Conservation (phyloP, 2,888 invertebrate genomes). For the Mythimna ferrago region DNA sequence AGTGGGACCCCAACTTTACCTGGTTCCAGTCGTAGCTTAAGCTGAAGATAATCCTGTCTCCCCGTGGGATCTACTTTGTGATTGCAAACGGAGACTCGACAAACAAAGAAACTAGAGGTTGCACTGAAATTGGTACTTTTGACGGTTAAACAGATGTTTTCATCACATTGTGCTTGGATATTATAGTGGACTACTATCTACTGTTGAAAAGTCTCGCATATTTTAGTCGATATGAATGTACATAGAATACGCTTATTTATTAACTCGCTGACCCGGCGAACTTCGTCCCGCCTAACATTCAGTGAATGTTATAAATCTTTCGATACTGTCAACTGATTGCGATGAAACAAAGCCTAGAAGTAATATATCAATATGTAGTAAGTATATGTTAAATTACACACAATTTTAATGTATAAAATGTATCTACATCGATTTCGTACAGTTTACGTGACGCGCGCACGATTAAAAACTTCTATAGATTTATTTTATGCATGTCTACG, state of each 20-base stretch:
- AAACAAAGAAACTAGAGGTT: conserved; percentile 74
- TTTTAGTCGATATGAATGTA: neutral
- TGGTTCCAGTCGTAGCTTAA: conserved; percentile 70
- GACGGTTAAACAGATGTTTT: conserved; percentile 44
- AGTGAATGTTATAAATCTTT: too few species aligned
- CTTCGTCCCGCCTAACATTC: too few species aligned
- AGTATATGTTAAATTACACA: too few species aligned
- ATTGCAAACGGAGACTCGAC: conserved; percentile 73
- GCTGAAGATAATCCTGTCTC: conserved; percentile 80
- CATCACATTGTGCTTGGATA: conserved; percentile 27
- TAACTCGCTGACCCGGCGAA: too few species aligned
- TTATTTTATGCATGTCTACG: too few species aligned
- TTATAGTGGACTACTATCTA: neutral
- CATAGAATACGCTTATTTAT: neutral
- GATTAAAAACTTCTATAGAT: too few species aligned
- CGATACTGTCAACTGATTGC: too few species aligned
- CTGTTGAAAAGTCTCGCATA: neutral
- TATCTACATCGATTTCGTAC: too few species aligned
- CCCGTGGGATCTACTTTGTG: conserved; percentile 76
- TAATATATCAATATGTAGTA: too few species aligned
- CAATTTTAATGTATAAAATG: too few species aligned
- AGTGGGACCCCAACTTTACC: conserved; percentile 48
- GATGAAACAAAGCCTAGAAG: too few species aligned
- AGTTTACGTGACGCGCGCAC: too few species aligned
- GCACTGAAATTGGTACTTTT: conserved; percentile 65